Base-by-base conservation (phyloP, 2,113 vertebrate genomes). In the Ictalurus punctatus region DNA sequence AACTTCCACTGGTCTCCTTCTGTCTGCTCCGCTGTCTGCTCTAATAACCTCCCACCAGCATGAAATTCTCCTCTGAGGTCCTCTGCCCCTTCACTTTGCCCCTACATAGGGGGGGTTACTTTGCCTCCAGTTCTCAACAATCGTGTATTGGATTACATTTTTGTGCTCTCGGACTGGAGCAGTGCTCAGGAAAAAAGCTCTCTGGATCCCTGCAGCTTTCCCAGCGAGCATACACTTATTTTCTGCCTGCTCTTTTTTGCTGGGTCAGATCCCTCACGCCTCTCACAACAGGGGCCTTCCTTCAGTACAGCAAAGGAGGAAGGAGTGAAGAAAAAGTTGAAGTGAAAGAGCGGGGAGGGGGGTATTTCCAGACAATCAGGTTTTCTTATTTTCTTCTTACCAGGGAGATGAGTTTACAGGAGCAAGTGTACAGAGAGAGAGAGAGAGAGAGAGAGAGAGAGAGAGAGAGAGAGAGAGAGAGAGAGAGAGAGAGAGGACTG, bases 31-130 rank as follows among this genome's bases (percentile, higher is more conserved):
- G 3, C 48, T 81, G 80, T 52, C 48, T 0, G 44, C 44, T 76
- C 67, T 90, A 90, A 90, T 86, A 80, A 85, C 88, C 83, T 88
- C 86, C 86, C n/a, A 80, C 86, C 85, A 83, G 88, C 79, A 40
- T 78, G 81, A 85, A 78, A 87, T 76, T 86, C 85, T 79, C 59
- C 30, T 80, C 83, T 40, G 74, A 58, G 83, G 54, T 40, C 83
- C 14, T 78, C 59, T 79, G 59, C 80, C 67, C 80, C 54, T 56
- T 74, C 10, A 4, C 25, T 84, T 76, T 78, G 56, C 7, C 54
- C 65, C 82, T 63, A 52, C 23, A 12, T 83, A 84, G 54, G 40
- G 56, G 52, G 63, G 67, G 27, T 58, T 63, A 30, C 54, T 88
- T 85, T 87, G 54, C 79, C 52, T n/a, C 59, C 73, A 76, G n/a